Evolutionary conservation across 2,797 vertebrate species (phyloP).

Genomic region (Limosa lapponica): DNA sequence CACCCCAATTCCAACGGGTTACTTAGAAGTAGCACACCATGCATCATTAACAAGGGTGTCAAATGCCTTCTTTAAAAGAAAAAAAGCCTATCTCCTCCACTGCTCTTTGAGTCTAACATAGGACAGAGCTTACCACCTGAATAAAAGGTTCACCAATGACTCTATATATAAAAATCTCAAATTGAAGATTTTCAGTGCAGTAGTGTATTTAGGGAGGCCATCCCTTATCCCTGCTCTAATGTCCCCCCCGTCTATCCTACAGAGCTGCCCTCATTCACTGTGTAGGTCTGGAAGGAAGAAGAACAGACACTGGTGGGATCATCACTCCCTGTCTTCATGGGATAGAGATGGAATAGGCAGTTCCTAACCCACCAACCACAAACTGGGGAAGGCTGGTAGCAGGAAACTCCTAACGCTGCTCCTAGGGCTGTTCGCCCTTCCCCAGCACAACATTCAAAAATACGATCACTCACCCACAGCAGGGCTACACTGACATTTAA

Average conservation of each 20-base stretch:
- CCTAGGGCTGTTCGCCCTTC: not conserved
- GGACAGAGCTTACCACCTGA: not conserved
- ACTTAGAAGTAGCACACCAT: not conserved
- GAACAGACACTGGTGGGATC: not conserved
- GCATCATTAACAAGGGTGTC: not conserved
- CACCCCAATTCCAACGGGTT: not conserved
- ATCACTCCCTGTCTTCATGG: rapidly evolving
- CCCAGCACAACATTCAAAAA: not conserved
- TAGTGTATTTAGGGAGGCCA: not conserved
- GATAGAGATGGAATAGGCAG: not conserved
- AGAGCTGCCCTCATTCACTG: rapidly evolving
- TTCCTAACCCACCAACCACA: not conserved
- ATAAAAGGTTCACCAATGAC: not conserved
- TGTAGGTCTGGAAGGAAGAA: not conserved
- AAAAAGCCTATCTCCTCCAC: not conserved
- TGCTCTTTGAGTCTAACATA: not conserved
- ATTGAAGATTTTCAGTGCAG: not conserved
- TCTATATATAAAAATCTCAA: not conserved
- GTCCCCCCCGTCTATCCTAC: not conserved
- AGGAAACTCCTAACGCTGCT: not conserved
- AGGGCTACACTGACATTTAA: not conserved
- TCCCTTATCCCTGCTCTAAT: not conserved
- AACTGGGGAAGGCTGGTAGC: not conserved
- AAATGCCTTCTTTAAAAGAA: not conserved
- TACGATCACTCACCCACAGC: not conserved